Conservation (phyloP, 2,113 vertebrate species). For the Cranoglanis bouderius region DNA sequence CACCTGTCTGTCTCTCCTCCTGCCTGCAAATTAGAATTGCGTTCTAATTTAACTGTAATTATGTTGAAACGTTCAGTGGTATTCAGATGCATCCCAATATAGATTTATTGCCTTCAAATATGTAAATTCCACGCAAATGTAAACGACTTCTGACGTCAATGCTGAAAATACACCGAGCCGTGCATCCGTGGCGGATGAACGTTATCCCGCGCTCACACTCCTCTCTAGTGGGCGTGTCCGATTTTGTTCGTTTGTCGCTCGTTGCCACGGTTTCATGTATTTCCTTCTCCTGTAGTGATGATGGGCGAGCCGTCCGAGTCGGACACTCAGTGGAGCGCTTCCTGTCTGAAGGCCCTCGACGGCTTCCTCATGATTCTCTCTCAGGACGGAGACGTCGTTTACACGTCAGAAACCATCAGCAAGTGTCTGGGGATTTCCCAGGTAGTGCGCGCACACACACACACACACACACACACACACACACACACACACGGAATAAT, state of each 20-base stretch:
- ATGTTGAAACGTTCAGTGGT: background rate
- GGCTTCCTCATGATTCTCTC: constrained; percentile 98
- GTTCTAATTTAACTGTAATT: background rate
- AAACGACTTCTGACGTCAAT: background rate
- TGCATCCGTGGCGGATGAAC: background rate
- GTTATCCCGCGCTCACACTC: background rate
- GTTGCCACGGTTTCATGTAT: background rate
- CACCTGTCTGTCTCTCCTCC: background rate
- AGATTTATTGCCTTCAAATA: background rate
- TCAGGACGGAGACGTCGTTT: constrained; percentile 96
- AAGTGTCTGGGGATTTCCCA: constrained; percentile 96
- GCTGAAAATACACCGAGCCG: background rate
- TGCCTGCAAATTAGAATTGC: background rate
- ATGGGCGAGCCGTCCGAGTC: constrained; percentile 82
- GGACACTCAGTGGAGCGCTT: constrained; percentile 87
- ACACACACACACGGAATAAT: background rate
- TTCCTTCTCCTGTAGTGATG: constrained; percentile 63
- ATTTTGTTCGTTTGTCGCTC: background rate
- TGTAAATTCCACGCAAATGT: background rate
- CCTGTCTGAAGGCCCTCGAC: constrained; percentile 95
- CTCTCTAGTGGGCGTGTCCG: background rate
- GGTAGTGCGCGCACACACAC: constrained; percentile 65
- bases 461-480: background rate
- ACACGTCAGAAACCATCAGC: constrained; percentile 94
- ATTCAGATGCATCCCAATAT: background rate